Evolutionary conservation across 1,140 invertebrate species (phyloP), one percentile per base, ranked within the genome.

Genomic region (Myzus persicae): DNA sequence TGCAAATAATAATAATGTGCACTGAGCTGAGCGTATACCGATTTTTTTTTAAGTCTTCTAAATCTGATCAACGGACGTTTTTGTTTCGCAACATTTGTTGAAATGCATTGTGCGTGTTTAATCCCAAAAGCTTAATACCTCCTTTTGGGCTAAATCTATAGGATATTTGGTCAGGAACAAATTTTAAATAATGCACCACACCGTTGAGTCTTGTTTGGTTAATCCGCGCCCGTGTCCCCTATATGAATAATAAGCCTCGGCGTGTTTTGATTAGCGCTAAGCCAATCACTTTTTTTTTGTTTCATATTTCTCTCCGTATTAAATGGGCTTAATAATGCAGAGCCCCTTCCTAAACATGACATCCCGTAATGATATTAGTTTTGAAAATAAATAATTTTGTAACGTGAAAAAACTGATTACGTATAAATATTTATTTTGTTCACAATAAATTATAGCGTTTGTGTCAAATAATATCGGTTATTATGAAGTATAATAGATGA

Each of bases 261-360:
- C 26, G 67, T 51, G 90, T 91, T 91, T 91, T 67, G 90, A 91
- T 91, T 81, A 91, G 20, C 90, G n/a, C 11, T 91, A 91, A 91
- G 90, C 90, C 90, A 91, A 81, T 91, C 40, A 81, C 46, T 46
- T 81, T 81, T 91, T 91, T 76, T 90, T 67, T 26, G 9, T 85
- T 46, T 87, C 44, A 81, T 81, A 81, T 76, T 91, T 91, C 36
- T 31, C 90, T n/a, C 40, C 8, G 42, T 24, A 81, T 91, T 91
- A 91, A 91, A 76, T 42, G 90, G n/a, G 90, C 59, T 91, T 91
- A 81, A 81, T 67, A 91, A 91, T 76, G 40, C 42, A 46, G 59
- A 38, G 48, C 90, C 67, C n/a, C 44, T 81, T 0, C 42, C 59
- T 42, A 36, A 76, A 81, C 38, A 81, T 46, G 40, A 76, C 42